These are phyloP conservation scores for Dysidea cf. avara DNA, from an alignment of 37 sponge, comb jelly and placozoan genomes.

Conservation along the genomic window DNA sequence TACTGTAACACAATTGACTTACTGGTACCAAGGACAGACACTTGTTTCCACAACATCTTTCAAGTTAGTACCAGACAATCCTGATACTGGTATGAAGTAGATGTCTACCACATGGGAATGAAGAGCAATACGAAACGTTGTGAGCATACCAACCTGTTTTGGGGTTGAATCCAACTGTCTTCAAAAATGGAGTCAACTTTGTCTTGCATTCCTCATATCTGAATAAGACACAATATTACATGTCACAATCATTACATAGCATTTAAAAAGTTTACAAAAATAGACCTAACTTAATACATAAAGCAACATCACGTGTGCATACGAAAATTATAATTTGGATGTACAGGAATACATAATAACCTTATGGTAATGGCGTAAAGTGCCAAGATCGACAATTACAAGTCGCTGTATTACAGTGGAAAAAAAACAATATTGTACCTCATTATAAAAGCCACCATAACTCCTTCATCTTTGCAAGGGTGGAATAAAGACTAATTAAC, in stretches of 20 bases:
- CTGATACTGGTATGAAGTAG: slow-evolving; percentile 94
- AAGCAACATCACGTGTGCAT: too few relatives aligned
- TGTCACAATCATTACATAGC: not conserved
- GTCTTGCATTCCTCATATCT: slow-evolving; percentile 94
- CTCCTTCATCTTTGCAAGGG: too few relatives aligned
- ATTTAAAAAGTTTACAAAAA: too few relatives aligned
- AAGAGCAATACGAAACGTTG: not conserved
- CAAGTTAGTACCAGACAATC: slow-evolving; percentile 84
- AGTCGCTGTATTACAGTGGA: too few relatives aligned
- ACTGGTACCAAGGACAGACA: slow-evolving; percentile 88
- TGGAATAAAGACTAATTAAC: too few relatives aligned
- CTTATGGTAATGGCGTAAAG: too few relatives aligned
- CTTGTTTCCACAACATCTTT: slow-evolving; percentile 47
- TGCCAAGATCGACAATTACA: too few relatives aligned
- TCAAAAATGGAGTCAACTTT: slow-evolving; percentile 91
- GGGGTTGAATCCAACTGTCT: slow-evolving; percentile 95
- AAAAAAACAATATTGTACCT: too few relatives aligned
- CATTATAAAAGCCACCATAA: too few relatives aligned
- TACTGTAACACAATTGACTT: slow-evolving; percentile 5
- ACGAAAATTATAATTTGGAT: too few relatives aligned
- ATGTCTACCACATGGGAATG: slow-evolving; percentile 56
- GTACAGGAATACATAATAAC: too few relatives aligned
- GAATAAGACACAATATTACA: not conserved
- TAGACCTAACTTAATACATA: too few relatives aligned
- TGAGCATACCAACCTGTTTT: slow-evolving; percentile 62